Conservation (phyloP, 1,140 invertebrate species). For the Sesamia nonagrioides region DNA sequence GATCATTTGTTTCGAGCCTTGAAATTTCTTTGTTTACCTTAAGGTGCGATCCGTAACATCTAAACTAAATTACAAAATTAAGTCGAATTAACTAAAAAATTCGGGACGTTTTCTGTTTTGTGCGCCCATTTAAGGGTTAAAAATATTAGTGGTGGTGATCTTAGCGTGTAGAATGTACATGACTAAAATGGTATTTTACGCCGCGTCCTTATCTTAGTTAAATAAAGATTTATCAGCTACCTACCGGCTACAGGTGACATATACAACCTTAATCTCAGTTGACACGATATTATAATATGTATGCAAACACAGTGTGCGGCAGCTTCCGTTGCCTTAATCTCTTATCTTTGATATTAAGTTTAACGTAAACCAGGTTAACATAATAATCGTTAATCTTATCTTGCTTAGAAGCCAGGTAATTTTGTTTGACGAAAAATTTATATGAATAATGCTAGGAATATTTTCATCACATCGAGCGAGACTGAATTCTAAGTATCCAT, state of each 20-base stretch:
- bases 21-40: constrained; percentile 15
- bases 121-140: background rate
- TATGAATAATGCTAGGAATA: constrained; percentile 2
- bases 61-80: background rate
- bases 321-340: constrained; percentile 82
- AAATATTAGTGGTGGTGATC: background rate
- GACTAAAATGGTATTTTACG: constrained; percentile 51
- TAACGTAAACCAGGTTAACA: constrained; percentile 56
- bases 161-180: constrained; percentile 22
- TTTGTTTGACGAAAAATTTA: background rate
- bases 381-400: constrained; percentile 58
- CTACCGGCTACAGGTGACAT: constrained; percentile 77
- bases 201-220: constrained; percentile 69
- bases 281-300: constrained; percentile 77
- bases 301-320: constrained; percentile 75
- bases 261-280: constrained; percentile 74
- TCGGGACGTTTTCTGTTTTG: background rate
- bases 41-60: background rate
- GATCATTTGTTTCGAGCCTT: background rate
- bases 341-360: constrained; percentile 70
- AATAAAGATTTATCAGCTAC: constrained; percentile 82
- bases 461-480: background rate
- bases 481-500: constrained; percentile 10
- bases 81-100: constrained; percentile 10
- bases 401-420: constrained; percentile 24